Percentiles rank a stretch among this genome's conserved stretches.
Conservation (phyloP, 2,888 invertebrate species). For the Siphonodentalium dalli region DNA sequence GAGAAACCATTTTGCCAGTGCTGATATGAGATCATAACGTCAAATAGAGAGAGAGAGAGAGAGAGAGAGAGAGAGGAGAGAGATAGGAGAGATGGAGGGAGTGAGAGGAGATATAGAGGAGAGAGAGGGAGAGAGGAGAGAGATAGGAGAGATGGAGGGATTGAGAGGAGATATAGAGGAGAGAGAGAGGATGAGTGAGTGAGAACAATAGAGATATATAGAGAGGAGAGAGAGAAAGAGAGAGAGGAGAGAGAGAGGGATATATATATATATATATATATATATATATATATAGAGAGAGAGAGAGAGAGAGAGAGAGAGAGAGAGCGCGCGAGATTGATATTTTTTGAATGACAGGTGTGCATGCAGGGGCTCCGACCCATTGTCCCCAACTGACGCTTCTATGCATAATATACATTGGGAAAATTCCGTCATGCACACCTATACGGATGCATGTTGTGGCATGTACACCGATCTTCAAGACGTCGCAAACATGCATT, state of each 20-base stretch:
- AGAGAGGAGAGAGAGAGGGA: conserved; percentile 3
- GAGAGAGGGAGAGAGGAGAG: not conserved
- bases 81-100: not conserved
- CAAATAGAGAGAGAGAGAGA: not conserved
- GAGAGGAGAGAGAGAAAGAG: not conserved
- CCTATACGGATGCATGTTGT: too few relatives aligned
- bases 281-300: not conserved
- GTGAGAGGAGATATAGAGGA: not conserved
- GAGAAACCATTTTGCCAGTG: too few relatives aligned
- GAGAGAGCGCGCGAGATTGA: not conserved
- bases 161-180: not conserved
- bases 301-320: not conserved
- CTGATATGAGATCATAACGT: too few relatives aligned
- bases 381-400: too few relatives aligned
- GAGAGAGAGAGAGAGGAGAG: not conserved
- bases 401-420: too few relatives aligned
- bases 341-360: too few relatives aligned
- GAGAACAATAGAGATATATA: not conserved
- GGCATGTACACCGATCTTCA: too few relatives aligned
- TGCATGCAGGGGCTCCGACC: too few relatives aligned
- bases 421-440: too few relatives aligned
- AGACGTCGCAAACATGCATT: too few relatives aligned
- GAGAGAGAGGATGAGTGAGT: conserved; percentile 2
- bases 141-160: not conserved
- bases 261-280: not conserved